Evolutionary conservation across 35 echinoderm and acorn worm genomes (phyloP).

Genomic region (Heliocidaris erythrogramma): DNA sequence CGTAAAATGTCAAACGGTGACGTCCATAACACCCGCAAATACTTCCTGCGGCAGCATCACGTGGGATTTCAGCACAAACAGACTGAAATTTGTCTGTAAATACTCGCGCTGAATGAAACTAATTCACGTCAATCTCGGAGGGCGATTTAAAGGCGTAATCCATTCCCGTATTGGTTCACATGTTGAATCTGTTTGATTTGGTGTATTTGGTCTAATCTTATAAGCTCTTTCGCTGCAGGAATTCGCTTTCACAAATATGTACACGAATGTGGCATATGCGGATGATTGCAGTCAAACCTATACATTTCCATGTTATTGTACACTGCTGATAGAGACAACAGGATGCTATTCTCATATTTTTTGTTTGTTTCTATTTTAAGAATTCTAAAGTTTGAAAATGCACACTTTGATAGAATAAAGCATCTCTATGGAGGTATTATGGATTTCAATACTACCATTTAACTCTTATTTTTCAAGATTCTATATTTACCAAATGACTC

Average conservation of each 20-base stretch:
- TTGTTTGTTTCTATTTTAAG: neutral
- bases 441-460: no score
- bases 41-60: constrained; percentile 41
- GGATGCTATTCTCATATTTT: neutral
- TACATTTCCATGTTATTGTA: neutral
- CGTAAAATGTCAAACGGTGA: constrained; percentile 27
- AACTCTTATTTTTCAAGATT: neutral
- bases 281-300: neutral
- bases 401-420: neutral
- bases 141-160: constrained; percentile 36
- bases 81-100: constrained; percentile 32
- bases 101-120: constrained; percentile 36
- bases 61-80: constrained; percentile 37
- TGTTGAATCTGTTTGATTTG: constrained; percentile 37
- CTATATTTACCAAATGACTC: neutral
- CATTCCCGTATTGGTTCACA: constrained; percentile 33
- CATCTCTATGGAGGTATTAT: neutral
- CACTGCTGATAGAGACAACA: neutral
- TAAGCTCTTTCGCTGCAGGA: neutral
- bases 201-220: constrained; percentile 11
- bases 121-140: constrained; percentile 44
- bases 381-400: neutral
- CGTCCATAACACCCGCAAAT: constrained; percentile 33
- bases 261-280: neutral
- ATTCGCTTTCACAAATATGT: constrained; percentile 17